phyloP scores from a whole-genome alignment of 2,113 vertebrate genomes.

The Capreolus pygargus region DNA sequence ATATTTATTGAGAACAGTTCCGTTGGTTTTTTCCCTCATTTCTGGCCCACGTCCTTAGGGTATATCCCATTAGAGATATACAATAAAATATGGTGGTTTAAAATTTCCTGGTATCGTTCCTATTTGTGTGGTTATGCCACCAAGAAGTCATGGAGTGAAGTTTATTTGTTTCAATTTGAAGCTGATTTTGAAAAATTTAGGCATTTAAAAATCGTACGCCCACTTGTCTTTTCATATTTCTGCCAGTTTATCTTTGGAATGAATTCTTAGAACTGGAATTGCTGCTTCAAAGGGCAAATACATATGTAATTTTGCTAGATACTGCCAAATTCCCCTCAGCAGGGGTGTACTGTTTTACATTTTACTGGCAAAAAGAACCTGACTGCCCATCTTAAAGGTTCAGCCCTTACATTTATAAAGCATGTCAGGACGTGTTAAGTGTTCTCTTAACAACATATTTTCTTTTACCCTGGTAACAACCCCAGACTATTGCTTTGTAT shows the following conservation, averaged over 20 bases:
- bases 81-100: background rate
- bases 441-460: background rate
- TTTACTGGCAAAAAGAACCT: background rate
- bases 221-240: conserved; percentile 12
- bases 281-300: background rate
- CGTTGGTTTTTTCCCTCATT: background rate
- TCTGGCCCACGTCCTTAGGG: background rate
- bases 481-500: background rate
- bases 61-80: background rate
- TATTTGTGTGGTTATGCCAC: background rate
- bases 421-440: background rate
- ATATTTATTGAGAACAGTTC: background rate
- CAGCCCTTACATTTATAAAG: background rate
- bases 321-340: background rate
- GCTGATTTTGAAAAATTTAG: background rate
- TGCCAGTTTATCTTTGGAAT: conserved; percentile 6
- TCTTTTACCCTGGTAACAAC: background rate
- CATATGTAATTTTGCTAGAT: background rate
- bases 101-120: background rate
- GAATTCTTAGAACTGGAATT: background rate
- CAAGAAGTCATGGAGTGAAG: background rate
- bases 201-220: conserved; percentile 4
- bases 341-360: background rate
- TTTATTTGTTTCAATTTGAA: background rate
- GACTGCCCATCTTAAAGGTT: background rate